Conservation (phyloP, 1,140 invertebrate species). For the Bacillus rossius region DNA sequence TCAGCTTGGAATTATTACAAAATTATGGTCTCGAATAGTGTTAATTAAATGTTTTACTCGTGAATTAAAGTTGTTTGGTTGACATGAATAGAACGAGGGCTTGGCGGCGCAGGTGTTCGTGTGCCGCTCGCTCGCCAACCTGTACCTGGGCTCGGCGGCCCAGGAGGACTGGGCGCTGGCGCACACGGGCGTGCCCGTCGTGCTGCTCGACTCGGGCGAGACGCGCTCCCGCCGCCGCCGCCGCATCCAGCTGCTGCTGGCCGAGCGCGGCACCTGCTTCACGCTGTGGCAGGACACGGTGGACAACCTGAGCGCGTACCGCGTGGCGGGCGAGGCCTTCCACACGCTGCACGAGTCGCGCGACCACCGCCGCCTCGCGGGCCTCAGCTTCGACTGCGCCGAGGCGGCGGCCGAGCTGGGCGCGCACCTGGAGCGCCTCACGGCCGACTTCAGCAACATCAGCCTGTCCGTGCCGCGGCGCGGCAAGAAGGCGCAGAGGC, state of each 20-base stretch:
- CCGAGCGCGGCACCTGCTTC: constrained; percentile 79
- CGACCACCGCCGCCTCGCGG: constrained; percentile 53
- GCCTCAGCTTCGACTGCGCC: constrained; percentile 72
- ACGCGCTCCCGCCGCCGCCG: constrained; percentile 62
- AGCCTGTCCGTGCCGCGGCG: constrained; percentile 62
- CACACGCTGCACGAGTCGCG: constrained; percentile 78
- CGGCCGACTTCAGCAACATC: constrained; percentile 75
- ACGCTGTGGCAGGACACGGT: constrained; percentile 82
- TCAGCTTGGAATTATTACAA: too few species aligned
- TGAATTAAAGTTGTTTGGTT: too few species aligned
- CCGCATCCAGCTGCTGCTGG: constrained; percentile 68
- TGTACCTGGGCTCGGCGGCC: constrained; percentile 55
- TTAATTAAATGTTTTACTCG: too few species aligned
- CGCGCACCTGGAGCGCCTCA: constrained; percentile 60
- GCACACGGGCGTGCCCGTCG: constrained; percentile 74
- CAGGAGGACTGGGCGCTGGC: constrained; percentile 65
- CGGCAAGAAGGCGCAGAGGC: constrained; percentile 48
- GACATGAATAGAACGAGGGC: too few species aligned
- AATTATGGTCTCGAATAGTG: too few species aligned
- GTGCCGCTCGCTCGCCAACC: constrained; percentile 70
- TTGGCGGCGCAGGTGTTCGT: constrained; percentile 67
- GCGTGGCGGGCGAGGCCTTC: constrained; percentile 59
- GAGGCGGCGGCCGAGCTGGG: constrained; percentile 66
- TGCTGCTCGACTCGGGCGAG: constrained; percentile 71
- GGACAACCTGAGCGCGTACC: constrained; percentile 53